Evolutionary conservation across 1,140 invertebrate genomes (phyloP).

Genomic region (Drosophila miranda): DNA sequence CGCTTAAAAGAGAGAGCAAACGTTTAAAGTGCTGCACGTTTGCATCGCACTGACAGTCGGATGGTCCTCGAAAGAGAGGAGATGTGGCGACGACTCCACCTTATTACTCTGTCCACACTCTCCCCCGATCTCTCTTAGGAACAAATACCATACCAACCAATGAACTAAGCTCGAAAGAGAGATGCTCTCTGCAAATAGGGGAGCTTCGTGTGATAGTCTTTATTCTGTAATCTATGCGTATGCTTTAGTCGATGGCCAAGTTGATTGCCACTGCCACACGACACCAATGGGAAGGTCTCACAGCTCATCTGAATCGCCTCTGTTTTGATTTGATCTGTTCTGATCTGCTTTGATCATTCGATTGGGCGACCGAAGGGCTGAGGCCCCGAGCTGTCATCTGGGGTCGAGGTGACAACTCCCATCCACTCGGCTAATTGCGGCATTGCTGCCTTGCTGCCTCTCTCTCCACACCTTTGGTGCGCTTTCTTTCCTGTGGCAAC

Average conservation of each 20-base stretch:
- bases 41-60: too few relatives aligned
- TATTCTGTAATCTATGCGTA: slow-evolving; percentile 11
- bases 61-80: too few relatives aligned
- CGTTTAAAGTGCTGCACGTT: too few relatives aligned
- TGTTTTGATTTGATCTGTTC: slow-evolving; percentile 21
- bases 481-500: slow-evolving; percentile 55
- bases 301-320: too few relatives aligned
- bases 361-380: slow-evolving; percentile 39
- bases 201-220: too few relatives aligned
- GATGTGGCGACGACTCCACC: too few relatives aligned
- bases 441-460: slow-evolving; percentile 12
- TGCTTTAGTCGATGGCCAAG: slow-evolving; percentile 33
- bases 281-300: slow-evolving; percentile 24
- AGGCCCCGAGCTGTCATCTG: slow-evolving; percentile 31
- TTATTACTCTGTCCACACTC: too few relatives aligned
- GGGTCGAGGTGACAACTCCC: slow-evolving; percentile 18
- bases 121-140: too few relatives aligned
- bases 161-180: too few relatives aligned
- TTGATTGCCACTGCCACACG: slow-evolving; percentile 21
- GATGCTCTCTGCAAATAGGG: too few relatives aligned
- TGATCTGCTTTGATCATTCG: slow-evolving; percentile 39
- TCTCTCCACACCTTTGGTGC: slow-evolving; percentile 15
- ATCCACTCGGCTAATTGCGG: slow-evolving; percentile 59
- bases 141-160: too few relatives aligned
- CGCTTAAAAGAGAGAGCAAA: too few relatives aligned